These are phyloP conservation scores for Chelmon rostratus DNA, from an alignment of 2,797 vertebrate genomes.

Conservation along the genomic window DNA sequence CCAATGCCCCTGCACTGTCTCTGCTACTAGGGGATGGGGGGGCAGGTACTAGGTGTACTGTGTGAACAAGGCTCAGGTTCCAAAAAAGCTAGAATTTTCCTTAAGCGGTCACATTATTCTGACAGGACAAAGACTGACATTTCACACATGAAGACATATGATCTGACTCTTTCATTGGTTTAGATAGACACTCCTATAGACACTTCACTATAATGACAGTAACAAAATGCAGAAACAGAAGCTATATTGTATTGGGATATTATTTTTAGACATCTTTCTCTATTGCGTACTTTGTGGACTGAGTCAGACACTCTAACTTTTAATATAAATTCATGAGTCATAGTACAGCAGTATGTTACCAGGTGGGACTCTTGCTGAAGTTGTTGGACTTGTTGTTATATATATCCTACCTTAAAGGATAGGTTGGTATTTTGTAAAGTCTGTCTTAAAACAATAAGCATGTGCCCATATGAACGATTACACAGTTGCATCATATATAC, in stretches of 20 bases:
- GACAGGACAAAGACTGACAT: neutral
- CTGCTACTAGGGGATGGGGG: no score
- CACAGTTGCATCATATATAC: neutral
- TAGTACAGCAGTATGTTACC: neutral
- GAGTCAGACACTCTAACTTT: conserved; percentile 38
- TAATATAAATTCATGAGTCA: conserved; percentile 20
- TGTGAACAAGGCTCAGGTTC: neutral
- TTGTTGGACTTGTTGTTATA: conserved; percentile 11
- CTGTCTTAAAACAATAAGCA: neutral
- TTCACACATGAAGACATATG: neutral
- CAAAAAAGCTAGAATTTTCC: neutral
- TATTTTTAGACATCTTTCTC: neutral
- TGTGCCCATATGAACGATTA: neutral
- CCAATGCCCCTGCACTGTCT: no score
- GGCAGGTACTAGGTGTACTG: no score
- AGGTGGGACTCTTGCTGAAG: conserved; percentile 14
- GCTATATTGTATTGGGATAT: neutral
- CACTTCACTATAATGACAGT: neutral
- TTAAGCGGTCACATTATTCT: neutral
- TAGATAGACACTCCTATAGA: neutral
- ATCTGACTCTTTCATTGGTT: neutral
- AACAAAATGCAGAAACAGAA: neutral
- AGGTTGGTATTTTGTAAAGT: neutral
- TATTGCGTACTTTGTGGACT: conserved; percentile 18
- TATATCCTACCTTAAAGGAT: neutral